Base-by-base conservation (phyloP, 2,888 invertebrate genomes). In the Orthosia gothica region DNA sequence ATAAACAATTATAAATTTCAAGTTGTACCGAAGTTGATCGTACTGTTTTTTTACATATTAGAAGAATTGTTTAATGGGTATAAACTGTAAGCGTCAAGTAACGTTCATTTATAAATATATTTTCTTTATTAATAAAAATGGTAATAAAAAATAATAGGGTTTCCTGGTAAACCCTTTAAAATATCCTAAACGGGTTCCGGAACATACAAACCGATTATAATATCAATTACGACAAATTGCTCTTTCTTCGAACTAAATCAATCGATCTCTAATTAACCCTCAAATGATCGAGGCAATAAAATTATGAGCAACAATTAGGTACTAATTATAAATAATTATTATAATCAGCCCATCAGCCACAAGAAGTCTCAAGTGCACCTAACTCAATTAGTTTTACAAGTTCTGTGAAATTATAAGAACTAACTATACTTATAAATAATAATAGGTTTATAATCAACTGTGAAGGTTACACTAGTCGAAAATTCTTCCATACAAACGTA, bases 401-500 rank as follows among this genome's bases (percentile, higher is more conserved):
- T 82, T 78, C 79, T 73, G 61, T 57, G 82, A 80, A 77, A 81
- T 76, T 67, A 63, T 63, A 49, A 54, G 66, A 54, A 52, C 9
- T 59, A 54, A 52, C 9, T 59, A 55, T 59, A 55, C 20, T 50
- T 63, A 23, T 49, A 57, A 55, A 58, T 67, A 45, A 61, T 55
- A 26, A 70, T 26, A 16, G 32, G 32, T n/a, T 61, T 18, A n/a
- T 49, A 64, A 55, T 52, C 4, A 40, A 52, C 20, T 58, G 45
- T 59, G n/a, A n/a, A n/a, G n/a, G n/a, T n/a, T n/a, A n/a, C n/a
- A n/a, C n/a, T n/a, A n/a, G n/a, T n/a, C n/a, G n/a, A n/a, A n/a
- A n/a, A n/a, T n/a, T n/a, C n/a, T n/a, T n/a, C n/a, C n/a, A n/a
- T n/a, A n/a, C n/a, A n/a, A n/a, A n/a, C n/a, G n/a, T n/a, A n/a